Percentiles rank a stretch among this genome's conserved stretches.
Evolutionary conservation across 2,888 invertebrate genomes (phyloP).

Genomic region (Lepidonotus clava): DNA sequence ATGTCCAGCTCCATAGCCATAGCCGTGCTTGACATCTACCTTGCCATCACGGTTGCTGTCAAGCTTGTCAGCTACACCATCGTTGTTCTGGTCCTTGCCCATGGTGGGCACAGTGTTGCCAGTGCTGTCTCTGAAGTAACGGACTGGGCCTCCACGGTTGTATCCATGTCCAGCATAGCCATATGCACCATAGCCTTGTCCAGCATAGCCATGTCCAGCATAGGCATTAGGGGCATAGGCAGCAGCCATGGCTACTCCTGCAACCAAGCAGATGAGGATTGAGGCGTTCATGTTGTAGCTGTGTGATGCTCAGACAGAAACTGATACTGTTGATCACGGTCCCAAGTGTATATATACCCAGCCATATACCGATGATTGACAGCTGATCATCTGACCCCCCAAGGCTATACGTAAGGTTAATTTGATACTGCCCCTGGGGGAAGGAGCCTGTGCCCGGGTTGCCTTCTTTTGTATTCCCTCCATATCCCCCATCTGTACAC

Average conservation of each 20-base stretch:
- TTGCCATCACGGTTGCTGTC: slow-evolving; percentile 48
- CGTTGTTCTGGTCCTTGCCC: slow-evolving; percentile 41
- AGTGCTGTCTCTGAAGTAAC: slow-evolving; percentile 16
- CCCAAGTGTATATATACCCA: neutral
- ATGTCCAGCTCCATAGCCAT: slow-evolving; percentile 2
- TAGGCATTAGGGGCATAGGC: too few species aligned
- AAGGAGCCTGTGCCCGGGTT: too few species aligned
- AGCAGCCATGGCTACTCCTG: too few species aligned
- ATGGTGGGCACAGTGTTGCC: slow-evolving; percentile 36
- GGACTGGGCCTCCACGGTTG: slow-evolving; percentile 10
- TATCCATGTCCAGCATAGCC: slow-evolving; percentile 14
- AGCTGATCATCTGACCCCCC: too few species aligned
- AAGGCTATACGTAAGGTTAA: too few species aligned
- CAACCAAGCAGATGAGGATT: neutral
- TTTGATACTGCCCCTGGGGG: too few species aligned
- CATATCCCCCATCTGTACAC: too few species aligned
- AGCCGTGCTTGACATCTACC: neutral
- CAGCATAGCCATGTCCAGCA: neutral
- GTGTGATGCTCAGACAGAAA: neutral
- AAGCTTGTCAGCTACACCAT: slow-evolving; percentile 10
- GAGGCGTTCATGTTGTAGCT: slow-evolving; percentile 29
- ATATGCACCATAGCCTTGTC: neutral
- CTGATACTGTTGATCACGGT: neutral
- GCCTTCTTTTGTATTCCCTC: too few species aligned
- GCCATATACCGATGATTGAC: neutral